phyloP scores from a whole-genome alignment of 2,113 vertebrate species.

The Empidonax traillii region DNA sequence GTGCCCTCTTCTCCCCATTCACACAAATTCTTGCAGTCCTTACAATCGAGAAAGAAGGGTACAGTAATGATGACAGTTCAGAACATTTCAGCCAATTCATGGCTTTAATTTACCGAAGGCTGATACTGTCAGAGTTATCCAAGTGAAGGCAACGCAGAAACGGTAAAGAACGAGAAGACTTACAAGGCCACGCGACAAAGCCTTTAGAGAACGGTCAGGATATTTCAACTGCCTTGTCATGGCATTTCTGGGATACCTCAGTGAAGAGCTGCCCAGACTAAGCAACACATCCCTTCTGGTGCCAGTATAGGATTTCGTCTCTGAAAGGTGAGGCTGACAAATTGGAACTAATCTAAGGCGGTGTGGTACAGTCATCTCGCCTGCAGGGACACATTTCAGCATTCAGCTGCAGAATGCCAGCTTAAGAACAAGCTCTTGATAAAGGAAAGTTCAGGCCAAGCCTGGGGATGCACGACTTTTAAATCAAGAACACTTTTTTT shows the following conservation, averaged over 20 bases:
- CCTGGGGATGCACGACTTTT: conserved; percentile 61
- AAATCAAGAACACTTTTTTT: conserved; percentile 39
- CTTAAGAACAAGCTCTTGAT: conserved; percentile 47
- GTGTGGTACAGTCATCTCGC: conserved; percentile 56
- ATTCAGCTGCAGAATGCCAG: conserved; percentile 56
- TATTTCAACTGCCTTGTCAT: not conserved
- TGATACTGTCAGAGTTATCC: not conserved
- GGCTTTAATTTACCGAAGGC: not conserved
- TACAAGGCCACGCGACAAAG: not conserved
- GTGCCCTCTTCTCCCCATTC: not conserved
- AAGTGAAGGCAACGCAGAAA: not conserved
- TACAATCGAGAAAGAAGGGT: not conserved
- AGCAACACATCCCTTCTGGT: not conserved
- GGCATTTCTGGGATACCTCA: conserved; percentile 2
- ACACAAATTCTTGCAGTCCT: not conserved
- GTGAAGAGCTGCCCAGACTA: not conserved
- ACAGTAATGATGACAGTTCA: not conserved
- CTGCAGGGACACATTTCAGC: conserved; percentile 65
- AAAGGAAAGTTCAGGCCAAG: conserved; percentile 72
- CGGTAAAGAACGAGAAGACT: not conserved
- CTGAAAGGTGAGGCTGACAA: conserved; percentile 61
- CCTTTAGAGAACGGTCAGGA: not conserved
- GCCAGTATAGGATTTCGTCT: conserved; percentile 27
- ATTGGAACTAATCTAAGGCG: conserved; percentile 64
- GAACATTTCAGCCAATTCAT: conserved; percentile 12